Evolutionary conservation across 64 coral and sea anemone genomes (phyloP).

Genomic region (Stichodactyla helianthus): DNA sequence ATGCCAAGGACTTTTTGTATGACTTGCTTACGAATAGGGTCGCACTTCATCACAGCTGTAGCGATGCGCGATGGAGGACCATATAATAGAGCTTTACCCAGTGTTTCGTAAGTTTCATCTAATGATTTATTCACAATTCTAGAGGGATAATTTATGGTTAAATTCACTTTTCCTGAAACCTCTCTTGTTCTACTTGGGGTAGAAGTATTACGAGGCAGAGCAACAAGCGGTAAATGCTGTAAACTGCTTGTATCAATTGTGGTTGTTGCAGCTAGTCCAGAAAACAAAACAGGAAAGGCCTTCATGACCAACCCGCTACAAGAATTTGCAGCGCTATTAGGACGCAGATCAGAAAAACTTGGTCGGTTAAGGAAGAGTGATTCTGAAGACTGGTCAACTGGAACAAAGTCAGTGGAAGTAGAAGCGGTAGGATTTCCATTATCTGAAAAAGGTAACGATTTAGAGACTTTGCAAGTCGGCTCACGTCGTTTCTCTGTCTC

Average conservation of each 20-base stretch:
- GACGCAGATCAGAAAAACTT: background rate
- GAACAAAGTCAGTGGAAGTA: constrained; percentile 15
- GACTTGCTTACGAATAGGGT: constrained; percentile 22
- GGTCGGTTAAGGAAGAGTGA: constrained; percentile 11
- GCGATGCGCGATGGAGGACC: constrained; percentile 45
- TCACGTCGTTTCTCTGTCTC: background rate
- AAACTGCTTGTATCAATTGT: too few species aligned
- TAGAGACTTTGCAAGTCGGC: background rate
- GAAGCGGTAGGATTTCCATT: constrained; percentile 23
- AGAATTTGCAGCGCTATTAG: background rate
- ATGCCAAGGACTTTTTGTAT: constrained; percentile 52
- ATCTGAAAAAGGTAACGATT: constrained; percentile 19
- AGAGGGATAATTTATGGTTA: constrained; percentile 40
- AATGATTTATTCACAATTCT: constrained; percentile 56
- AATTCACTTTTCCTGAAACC: background rate
- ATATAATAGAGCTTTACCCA: constrained; percentile 60
- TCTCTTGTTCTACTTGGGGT: background rate
- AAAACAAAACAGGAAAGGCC: background rate
- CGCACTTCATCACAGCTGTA: constrained; percentile 54
- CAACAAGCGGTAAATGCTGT: background rate
- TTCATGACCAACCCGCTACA: background rate
- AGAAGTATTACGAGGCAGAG: background rate
- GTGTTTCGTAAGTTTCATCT: constrained; percentile 10
- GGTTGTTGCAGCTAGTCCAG: background rate
- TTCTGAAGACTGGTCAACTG: background rate